phyloP scores from a whole-genome alignment of 1,140 invertebrate genomes.

The Wiebesia pumilae region DNA sequence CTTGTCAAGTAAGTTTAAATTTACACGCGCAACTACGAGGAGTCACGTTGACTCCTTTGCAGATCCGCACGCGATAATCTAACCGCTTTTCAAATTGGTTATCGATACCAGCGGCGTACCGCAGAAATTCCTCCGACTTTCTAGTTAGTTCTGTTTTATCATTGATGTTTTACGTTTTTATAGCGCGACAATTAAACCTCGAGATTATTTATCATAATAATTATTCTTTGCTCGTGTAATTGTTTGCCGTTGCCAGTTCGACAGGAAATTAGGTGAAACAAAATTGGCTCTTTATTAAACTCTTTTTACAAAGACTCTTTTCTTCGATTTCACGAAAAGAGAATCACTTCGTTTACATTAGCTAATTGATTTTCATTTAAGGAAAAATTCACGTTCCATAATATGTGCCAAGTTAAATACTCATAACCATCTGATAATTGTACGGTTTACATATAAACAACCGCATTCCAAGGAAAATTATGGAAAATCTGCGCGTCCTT shows the following conservation, averaged over 20 bases:
- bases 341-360: not conserved
- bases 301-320: no score
- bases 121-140: not conserved
- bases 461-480: not conserved
- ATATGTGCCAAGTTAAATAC: not conserved
- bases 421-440: not conserved
- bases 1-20: constrained; percentile 15
- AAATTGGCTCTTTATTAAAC: no score
- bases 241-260: no score
- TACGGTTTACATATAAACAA: not conserved
- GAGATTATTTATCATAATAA: not conserved
- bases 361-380: not conserved
- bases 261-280: no score
- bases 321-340: not conserved
- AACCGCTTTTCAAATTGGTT: constrained; percentile 28
- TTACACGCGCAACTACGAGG: not conserved
- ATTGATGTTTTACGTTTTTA: constrained; percentile 12
- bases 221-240: not conserved
- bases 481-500: not conserved
- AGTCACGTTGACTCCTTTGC: not conserved
- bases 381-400: not conserved
- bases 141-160: not conserved
- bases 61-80: not conserved
- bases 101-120: constrained; percentile 18
- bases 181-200: not conserved